phyloP scores from a whole-genome alignment of 2,888 invertebrate species.

The Erpobdella octoculata region DNA sequence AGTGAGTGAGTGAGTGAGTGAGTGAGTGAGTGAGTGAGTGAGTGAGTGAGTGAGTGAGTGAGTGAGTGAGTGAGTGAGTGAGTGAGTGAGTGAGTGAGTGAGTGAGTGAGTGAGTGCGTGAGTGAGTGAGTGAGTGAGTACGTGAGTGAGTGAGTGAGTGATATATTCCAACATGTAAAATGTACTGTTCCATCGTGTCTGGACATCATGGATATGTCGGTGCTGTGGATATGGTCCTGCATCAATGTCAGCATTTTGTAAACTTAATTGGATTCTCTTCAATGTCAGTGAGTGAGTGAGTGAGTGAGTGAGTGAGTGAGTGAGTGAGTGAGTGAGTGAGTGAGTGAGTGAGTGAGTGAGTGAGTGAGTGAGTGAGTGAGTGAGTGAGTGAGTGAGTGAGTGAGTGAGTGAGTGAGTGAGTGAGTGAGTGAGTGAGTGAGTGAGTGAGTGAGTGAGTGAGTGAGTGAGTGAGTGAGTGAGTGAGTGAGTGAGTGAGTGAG shows the following conservation, averaged over 20 bases:
- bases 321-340: constrained; percentile 30
- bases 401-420: constrained; percentile 31
- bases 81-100: neutral
- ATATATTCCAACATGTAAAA: too few relatives aligned
- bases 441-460: constrained; percentile 29
- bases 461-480: constrained; percentile 30
- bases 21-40: constrained; percentile 9
- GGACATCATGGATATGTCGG: too few relatives aligned
- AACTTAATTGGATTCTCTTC: too few relatives aligned
- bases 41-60: constrained; percentile 2
- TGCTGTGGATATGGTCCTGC: too few relatives aligned
- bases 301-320: constrained; percentile 31
- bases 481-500: constrained; percentile 31
- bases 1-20: constrained; percentile 1
- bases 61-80: constrained; percentile 1
- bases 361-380: constrained; percentile 30
- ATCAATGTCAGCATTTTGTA: too few relatives aligned
- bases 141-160: too few relatives aligned
- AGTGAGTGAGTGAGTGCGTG: too few relatives aligned
- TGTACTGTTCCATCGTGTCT: too few relatives aligned
- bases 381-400: constrained; percentile 30
- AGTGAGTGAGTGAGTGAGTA: too few relatives aligned
- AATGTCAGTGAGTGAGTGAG: constrained; percentile 32
- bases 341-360: constrained; percentile 30
- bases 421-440: constrained; percentile 32